These are phyloP conservation scores for Electrona antarctica DNA, from an alignment of 2,113 vertebrate genomes.

Conservation along the genomic window DNA sequence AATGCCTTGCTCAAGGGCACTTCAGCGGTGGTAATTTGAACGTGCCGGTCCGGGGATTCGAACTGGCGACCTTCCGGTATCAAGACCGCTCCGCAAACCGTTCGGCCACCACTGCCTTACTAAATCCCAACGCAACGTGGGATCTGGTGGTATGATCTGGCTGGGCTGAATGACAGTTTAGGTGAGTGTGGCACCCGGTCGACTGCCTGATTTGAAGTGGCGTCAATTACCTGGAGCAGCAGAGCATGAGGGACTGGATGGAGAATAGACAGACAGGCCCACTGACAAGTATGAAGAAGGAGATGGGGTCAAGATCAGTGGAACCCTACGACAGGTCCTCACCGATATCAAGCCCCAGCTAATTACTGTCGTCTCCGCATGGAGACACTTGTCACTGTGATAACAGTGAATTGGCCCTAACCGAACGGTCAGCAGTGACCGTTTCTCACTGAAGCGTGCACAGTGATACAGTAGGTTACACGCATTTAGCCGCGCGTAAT, in stretches of 20 bases:
- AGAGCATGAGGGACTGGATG: slow-evolving; percentile 52
- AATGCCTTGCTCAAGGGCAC: too few species aligned
- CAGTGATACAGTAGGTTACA: too few species aligned
- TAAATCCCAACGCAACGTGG: too few species aligned
- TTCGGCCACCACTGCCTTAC: too few species aligned
- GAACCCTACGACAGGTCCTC: slow-evolving; percentile 52
- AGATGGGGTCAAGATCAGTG: slow-evolving; percentile 23
- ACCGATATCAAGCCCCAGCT: slow-evolving; percentile 50
- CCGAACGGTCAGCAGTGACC: slow-evolving; percentile 42
- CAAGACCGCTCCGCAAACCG: too few species aligned
- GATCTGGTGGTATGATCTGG: slow-evolving; percentile 1
- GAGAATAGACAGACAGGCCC: slow-evolving; percentile 22
- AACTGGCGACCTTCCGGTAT: too few species aligned
- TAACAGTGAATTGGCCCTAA: slow-evolving; percentile 61
- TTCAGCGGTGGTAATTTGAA: too few species aligned
- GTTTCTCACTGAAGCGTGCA: not conserved
- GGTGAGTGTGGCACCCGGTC: slow-evolving; percentile 44
- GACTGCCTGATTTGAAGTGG: slow-evolving; percentile 63
- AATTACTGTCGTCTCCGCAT: slow-evolving; percentile 62
- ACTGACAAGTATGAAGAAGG: slow-evolving; percentile 41
- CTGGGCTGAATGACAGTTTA: slow-evolving; percentile 57
- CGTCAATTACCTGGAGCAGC: slow-evolving; percentile 73
- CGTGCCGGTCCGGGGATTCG: too few species aligned
- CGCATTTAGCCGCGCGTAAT: not conserved
- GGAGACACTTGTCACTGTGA: slow-evolving; percentile 60